Conservation (phyloP, 2,113 vertebrate genomes). For the Colossoma macropomum region DNA sequence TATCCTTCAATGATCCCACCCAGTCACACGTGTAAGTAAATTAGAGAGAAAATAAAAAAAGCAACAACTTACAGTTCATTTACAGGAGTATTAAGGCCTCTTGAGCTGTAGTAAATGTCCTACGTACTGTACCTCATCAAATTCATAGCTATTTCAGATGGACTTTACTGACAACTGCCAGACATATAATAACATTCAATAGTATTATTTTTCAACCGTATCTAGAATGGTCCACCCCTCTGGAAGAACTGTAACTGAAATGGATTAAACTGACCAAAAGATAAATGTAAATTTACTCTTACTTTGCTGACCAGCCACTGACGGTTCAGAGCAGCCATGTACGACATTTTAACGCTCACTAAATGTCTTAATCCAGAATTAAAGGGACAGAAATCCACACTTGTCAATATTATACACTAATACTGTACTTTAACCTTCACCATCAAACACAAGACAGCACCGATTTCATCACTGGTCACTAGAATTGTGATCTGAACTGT, state of each 20-base stretch:
- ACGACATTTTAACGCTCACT: no score
- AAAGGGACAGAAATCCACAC: no score
- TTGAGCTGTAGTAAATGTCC: neutral
- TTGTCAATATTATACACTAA: neutral
- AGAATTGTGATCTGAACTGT: neutral
- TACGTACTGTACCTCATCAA: neutral
- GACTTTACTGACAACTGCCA: neutral
- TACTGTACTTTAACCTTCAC: neutral
- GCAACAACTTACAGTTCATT: neutral
- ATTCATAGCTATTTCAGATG: neutral
- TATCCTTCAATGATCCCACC: no score
- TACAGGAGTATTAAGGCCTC: conserved; percentile 46
- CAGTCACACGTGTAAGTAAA: no score
- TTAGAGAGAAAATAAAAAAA: neutral
- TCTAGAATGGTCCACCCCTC: neutral
- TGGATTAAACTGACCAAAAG: neutral
- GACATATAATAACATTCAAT: neutral
- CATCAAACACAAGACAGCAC: conserved; percentile 12
- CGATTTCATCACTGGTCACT: neutral
- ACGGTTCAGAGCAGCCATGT: neutral
- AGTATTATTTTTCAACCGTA: neutral
- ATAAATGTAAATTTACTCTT: no score
- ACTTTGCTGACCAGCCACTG: neutral
- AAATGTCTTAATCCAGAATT: no score
- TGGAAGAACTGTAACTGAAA: neutral